These are phyloP conservation scores for Elysia crispata DNA, from an alignment of 2,888 invertebrate genomes.

Conservation along the genomic window DNA sequence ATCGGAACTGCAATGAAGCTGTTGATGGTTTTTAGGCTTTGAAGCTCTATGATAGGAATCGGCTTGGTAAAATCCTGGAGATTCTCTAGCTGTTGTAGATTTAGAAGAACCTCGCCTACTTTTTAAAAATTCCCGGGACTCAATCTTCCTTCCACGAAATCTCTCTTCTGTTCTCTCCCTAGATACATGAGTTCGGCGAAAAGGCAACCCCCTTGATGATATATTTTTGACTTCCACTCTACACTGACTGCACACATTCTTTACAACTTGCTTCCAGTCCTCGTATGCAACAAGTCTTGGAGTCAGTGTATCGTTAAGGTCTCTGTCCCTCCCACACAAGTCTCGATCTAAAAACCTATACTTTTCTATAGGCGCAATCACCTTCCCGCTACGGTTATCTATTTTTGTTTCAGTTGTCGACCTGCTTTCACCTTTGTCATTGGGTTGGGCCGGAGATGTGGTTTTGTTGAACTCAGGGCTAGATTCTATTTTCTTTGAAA, in stretches of 20 bases:
- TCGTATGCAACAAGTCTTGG: constrained; percentile 46
- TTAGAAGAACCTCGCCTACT: too few species aligned
- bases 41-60: too few species aligned
- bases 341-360: constrained; percentile 39
- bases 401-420: too few species aligned
- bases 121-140: too few species aligned
- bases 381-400: neutral
- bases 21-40: too few species aligned
- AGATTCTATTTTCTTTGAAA: neutral
- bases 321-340: constrained; percentile 30
- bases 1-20: too few species aligned
- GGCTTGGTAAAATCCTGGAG: too few species aligned
- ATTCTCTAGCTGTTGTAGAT: too few species aligned
- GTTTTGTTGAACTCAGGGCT: neutral
- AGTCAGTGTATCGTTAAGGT: constrained; percentile 29
- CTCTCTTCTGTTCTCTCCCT: too few species aligned
- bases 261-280: constrained; percentile 41
- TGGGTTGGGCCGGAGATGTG: neutral
- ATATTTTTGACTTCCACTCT: neutral
- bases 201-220: too few species aligned
- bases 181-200: too few species aligned
- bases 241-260: constrained; percentile 28
- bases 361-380: constrained; percentile 11
- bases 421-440: neutral
- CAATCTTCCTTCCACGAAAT: too few species aligned